Base-by-base conservation (phyloP, 53 echinoderm and acorn worm genomes). In the Zoroaster sp. region DNA sequence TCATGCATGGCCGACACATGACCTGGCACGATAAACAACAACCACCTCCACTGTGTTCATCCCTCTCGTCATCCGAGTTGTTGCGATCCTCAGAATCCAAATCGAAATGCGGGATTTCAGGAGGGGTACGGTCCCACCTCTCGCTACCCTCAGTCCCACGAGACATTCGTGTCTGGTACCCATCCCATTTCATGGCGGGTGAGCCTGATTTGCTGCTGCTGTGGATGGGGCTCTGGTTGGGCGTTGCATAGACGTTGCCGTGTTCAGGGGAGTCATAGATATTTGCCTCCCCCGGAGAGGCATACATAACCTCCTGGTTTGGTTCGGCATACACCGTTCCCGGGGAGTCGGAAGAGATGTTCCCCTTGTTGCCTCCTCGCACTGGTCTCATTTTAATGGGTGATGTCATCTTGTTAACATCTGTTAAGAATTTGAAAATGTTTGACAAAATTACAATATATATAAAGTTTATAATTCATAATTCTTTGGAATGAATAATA, bases 201-300 rank as follows among this genome's bases (percentile, higher is more conserved):
- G 85, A 85, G 6, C 85, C 70, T n/a, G 85, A 70, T 20, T 85
- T 85, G 71, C 85, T 85, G 71, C 85, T 85, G 71, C 85, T 21
- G 85, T 85, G 72, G 33, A 85, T 70, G 46, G 85, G 85, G 28
- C 83, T 68, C 85, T 34, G 49, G 12, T 18, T 47, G 5, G 85
- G 85, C 4, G 70, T 44, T 31, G 85, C 85, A 39, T 85, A 85
- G 21, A 51, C 52, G n/a, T 85, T 69, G 71, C 33, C 51, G 10
- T n/a, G 45, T 17, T 85, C 69, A 17, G 85, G 85, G 18, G 12
- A 15, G 21, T 46, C 71, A 35, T 85, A 85, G 33, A 85, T 70
- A 28, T 71, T 85, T 0, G 85, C 70, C 42, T 70, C 70, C 21
- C 85, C 37, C 12, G 85, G 85, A 14, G 71, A 70, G 71, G 85